Conservation (phyloP, 2,113 vertebrate genomes). For the Mormoops blainvillei region DNA sequence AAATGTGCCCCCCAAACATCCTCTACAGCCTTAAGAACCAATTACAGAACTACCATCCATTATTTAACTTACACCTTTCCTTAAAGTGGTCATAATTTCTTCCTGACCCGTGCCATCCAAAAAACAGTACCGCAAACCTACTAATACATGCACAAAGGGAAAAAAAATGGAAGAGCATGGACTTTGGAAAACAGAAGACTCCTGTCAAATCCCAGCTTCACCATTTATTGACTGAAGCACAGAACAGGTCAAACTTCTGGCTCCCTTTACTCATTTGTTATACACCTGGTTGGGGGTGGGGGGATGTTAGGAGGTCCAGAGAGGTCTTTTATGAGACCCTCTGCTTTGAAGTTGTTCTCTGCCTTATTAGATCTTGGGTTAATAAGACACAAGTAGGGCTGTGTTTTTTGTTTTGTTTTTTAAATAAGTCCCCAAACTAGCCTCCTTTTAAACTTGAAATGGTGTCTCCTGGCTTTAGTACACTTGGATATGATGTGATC, state of each 20-base stretch:
- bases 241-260: neutral
- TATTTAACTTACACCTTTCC: neutral
- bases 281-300: too few relatives aligned
- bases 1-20: neutral
- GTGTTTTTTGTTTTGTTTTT: neutral
- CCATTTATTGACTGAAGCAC: neutral
- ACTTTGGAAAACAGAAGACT: neutral
- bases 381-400: neutral
- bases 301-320: too few relatives aligned
- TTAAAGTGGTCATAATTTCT: neutral
- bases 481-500: rapidly evolving
- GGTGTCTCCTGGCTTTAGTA: neutral
- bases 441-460: neutral
- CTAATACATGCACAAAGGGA: neutral
- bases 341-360: neutral
- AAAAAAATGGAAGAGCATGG: neutral
- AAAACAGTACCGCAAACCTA: neutral
- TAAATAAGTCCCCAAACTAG: neutral
- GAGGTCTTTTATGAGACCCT: neutral
- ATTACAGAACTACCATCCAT: neutral
- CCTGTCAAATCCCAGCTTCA: neutral
- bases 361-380: neutral
- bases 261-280: neutral
- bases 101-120: neutral
- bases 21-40: neutral